phyloP scores from a whole-genome alignment of 2,888 invertebrate genomes.

The Acronicta alni region DNA sequence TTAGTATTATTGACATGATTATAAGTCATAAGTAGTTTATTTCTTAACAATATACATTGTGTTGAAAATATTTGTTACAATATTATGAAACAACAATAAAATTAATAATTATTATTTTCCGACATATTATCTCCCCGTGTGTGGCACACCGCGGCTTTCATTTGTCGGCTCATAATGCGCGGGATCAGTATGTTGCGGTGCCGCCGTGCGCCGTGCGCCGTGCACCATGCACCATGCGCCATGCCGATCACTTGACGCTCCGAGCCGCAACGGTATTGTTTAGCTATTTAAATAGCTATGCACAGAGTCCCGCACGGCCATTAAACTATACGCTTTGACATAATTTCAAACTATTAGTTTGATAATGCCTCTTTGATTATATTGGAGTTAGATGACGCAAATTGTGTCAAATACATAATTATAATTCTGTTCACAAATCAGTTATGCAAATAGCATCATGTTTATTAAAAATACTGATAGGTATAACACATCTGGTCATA shows the following conservation, averaged over 20 bases:
- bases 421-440: too few species aligned
- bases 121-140: not conserved
- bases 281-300: constrained; percentile 25
- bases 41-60: too few species aligned
- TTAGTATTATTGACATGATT: too few species aligned
- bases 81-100: too few species aligned
- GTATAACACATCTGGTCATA: not conserved
- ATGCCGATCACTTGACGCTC: constrained; percentile 35
- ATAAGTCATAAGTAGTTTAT: too few species aligned
- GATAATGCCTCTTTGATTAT: not conserved
- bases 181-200: constrained; percentile 46
- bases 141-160: not conserved
- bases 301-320: constrained; percentile 8
- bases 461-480: too few species aligned
- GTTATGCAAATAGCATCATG: too few species aligned
- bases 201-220: too few species aligned
- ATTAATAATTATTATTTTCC: not conserved
- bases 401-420: too few species aligned
- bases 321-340: constrained; percentile 10
- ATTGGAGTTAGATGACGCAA: too few species aligned
- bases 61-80: too few species aligned
- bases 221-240: too few species aligned
- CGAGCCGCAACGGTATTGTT: constrained; percentile 27
- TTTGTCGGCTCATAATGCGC: constrained; percentile 24
- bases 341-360: not conserved